phyloP scores from a whole-genome alignment of 2,888 invertebrate species.

The Stenurella melanura region DNA sequence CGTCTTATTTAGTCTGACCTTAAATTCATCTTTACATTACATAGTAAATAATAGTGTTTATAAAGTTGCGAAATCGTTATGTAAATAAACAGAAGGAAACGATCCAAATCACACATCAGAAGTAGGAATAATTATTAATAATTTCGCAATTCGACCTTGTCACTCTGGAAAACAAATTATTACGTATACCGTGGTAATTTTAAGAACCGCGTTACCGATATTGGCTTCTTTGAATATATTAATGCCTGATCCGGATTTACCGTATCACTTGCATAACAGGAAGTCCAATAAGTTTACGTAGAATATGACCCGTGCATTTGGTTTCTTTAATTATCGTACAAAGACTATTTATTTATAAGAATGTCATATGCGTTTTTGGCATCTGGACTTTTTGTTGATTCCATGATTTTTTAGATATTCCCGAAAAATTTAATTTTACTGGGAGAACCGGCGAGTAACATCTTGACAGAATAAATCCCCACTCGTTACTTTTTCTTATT shows the following conservation, averaged over 20 bases:
- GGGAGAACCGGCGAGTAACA: no score
- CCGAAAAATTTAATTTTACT: no score
- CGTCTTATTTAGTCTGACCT: slow-evolving; percentile 38
- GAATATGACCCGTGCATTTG: no score
- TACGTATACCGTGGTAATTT: slow-evolving; percentile 50
- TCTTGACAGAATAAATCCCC: no score
- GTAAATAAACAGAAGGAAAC: slow-evolving; percentile 44
- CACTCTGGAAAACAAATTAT: slow-evolving; percentile 55
- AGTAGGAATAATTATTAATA: slow-evolving; percentile 35
- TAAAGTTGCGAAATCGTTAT: slow-evolving; percentile 37
- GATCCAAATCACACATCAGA: slow-evolving; percentile 42
- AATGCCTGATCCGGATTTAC: not conserved
- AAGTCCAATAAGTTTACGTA: no score
- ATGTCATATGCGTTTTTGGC: no score
- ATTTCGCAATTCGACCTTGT: slow-evolving; percentile 50
- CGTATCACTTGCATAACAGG: not conserved
- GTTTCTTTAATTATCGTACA: no score
- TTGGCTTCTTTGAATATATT: slow-evolving; percentile 2
- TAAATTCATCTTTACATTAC: slow-evolving; percentile 29
- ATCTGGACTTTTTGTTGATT: no score
- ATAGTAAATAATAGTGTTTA: slow-evolving; percentile 41
- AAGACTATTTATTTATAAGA: no score
- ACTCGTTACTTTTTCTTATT: no score
- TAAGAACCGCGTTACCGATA: slow-evolving; percentile 48
- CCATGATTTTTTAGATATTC: no score